Base-by-base conservation (phyloP, 1,140 invertebrate genomes). In the Solenopsis fugax region DNA sequence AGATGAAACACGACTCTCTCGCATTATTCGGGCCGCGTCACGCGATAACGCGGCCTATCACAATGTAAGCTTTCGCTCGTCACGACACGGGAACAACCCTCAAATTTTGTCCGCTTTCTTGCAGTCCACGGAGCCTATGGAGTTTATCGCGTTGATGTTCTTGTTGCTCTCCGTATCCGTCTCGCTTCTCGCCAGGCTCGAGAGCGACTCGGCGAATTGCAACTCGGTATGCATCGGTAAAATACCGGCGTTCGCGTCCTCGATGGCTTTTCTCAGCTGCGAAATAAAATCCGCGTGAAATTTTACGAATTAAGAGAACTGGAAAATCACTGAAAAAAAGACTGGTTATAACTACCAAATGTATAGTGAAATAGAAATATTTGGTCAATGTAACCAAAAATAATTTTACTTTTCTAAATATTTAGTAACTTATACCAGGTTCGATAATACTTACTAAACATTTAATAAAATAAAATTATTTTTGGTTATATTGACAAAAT, bases 201-300 rank as follows among this genome's bases (percentile, higher is more conserved):
- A 92, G 48, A 92, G 92, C 6, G 94, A 94, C 0, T 69, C 84
- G 6, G 88, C 90, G 24, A 92, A 69, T 45, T 95, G 91, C 5
- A 88, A 71, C 18, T 92, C 93, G 0, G 90, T 75, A n/a, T 96
- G 95, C 2, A 95, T 85, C 80, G 95, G 93, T 84, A 97, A 94
- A n/a, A 95, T 96, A 37, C 97, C 97, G 24, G 97, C 96, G 93
- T 98, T 98, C 10, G 98, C 97, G 89, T 98, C 97, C 92, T 98
- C 98, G 82, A 98, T 98, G 0, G 98, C 98, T 95, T 97, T 98
- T 71, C 98, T 96, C 10, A 98, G 93, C 97, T 98, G 94, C 52
- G 92, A 94, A 88, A 78, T 76, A 86, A 88, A 75, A 58, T 60
- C 21, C 6, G 4, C 9, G 18, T 29, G 7, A 52, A n/a, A 16